These are phyloP conservation scores for Lota lota DNA, from an alignment of 2,113 vertebrate species.

Conservation along the genomic window DNA sequence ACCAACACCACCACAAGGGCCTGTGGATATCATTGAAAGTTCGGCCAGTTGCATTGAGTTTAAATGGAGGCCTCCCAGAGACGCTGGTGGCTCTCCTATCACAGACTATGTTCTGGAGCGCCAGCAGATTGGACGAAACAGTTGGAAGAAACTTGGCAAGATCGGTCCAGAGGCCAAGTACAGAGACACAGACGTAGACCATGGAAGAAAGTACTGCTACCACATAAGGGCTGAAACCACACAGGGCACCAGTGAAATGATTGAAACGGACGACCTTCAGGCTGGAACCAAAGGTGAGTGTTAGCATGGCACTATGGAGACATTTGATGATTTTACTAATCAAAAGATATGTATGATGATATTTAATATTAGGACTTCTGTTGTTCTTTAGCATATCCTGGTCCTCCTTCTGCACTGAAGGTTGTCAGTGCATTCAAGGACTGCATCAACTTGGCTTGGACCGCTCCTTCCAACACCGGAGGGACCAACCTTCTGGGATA, in stretches of 20 bases:
- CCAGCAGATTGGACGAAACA: slow-evolving; percentile 77
- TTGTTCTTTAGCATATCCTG: slow-evolving; percentile 70
- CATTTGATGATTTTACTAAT: no score
- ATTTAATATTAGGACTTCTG: no score
- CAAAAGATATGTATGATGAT: no score
- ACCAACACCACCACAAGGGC: slow-evolving; percentile 78
- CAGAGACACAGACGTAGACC: slow-evolving; percentile 76
- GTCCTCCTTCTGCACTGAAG: slow-evolving; percentile 74
- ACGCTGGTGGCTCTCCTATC: slow-evolving; percentile 79
- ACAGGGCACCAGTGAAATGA: slow-evolving; percentile 73
- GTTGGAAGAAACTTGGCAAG: slow-evolving; percentile 82
- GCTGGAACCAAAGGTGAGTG: slow-evolving; percentile 79
- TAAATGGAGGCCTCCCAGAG: slow-evolving; percentile 78
- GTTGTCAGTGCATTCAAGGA: slow-evolving; percentile 76
- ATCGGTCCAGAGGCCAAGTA: slow-evolving; percentile 69
- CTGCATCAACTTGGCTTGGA: slow-evolving; percentile 78
- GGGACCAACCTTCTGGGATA: slow-evolving; percentile 79
- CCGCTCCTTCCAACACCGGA: slow-evolving; percentile 71
- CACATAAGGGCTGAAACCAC: slow-evolving; percentile 78
- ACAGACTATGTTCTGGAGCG: slow-evolving; percentile 79
- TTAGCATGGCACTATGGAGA: no score
- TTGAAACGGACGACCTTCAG: slow-evolving; percentile 81
- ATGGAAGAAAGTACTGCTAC: slow-evolving; percentile 82
- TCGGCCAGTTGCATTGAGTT: slow-evolving; percentile 71
- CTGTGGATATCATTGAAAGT: slow-evolving; percentile 75